Conservation (phyloP, 92 coral and sea anemone species). For the Scolanthus callimorphus region DNA sequence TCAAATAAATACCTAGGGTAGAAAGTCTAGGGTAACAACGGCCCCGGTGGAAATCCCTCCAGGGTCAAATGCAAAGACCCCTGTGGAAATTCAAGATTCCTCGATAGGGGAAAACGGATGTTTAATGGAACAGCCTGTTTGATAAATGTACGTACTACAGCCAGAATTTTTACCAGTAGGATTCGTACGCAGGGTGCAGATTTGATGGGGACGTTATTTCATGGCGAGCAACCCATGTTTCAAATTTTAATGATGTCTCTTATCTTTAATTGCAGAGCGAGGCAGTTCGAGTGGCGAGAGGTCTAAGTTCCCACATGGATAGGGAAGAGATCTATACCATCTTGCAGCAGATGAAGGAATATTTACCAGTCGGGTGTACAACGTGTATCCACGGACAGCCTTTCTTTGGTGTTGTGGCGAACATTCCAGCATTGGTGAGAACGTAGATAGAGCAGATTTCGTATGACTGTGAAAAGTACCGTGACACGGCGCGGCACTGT, state of each 20-base stretch:
- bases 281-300: slow-evolving; percentile 79
- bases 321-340: slow-evolving; percentile 60
- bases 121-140: too few relatives aligned
- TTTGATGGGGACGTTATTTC: background rate
- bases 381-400: slow-evolving; percentile 77
- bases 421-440: slow-evolving; percentile 16
- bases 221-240: background rate
- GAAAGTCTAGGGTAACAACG: too few relatives aligned
- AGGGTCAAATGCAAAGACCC: too few relatives aligned
- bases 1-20: too few relatives aligned
- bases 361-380: slow-evolving; percentile 48
- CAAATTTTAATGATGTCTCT: background rate
- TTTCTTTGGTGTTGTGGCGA: slow-evolving; percentile 55
- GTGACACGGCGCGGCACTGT: too few relatives aligned
- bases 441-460: too few relatives aligned
- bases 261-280: slow-evolving; percentile 56
- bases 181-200: background rate
- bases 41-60: too few relatives aligned
- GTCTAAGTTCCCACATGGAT: slow-evolving; percentile 67
- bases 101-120: too few relatives aligned
- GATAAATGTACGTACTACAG: too few relatives aligned
- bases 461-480: too few relatives aligned
- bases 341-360: slow-evolving; percentile 57
- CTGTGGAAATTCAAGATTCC: too few relatives aligned
- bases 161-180: background rate